A percentile compares a stretch with the other conserved stretches of the same genome.
phyloP scores from a whole-genome alignment of 2,797 vertebrate species.

The Pangasius djambal region DNA sequence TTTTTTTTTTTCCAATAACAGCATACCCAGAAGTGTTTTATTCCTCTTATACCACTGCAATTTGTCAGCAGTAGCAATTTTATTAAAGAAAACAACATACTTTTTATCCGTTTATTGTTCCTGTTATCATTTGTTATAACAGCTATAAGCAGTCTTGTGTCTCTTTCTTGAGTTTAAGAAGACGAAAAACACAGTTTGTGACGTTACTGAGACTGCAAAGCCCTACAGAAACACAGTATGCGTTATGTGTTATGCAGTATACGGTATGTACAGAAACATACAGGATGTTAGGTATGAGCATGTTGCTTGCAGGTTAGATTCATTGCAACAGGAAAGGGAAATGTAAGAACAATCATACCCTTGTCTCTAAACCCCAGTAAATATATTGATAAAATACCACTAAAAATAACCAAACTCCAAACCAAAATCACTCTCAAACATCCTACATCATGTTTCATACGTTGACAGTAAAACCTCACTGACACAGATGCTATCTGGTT shows the following conservation, averaged over 20 bases:
- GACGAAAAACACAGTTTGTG: not conserved
- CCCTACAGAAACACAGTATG: not conserved
- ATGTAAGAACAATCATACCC: constrained; percentile 4
- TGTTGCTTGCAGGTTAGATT: not conserved
- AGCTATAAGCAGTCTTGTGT: not conserved
- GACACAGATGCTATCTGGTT: not conserved
- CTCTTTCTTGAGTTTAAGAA: not conserved
- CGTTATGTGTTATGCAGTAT: not conserved
- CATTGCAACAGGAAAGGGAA: not conserved
- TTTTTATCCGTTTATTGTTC: not conserved
- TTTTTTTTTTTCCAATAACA: not conserved
- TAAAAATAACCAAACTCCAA: not conserved
- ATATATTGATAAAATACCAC: not conserved
- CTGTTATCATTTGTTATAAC: not conserved
- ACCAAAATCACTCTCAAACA: not conserved
- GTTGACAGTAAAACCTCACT: not conserved
- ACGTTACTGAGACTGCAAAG: not conserved
- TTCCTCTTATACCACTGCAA: not conserved
- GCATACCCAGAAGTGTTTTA: not conserved
- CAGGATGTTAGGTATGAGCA: not conserved
- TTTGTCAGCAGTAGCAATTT: not conserved
- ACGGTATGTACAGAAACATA: not conserved
- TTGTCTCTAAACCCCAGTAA: not conserved
- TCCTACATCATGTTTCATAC: not conserved
- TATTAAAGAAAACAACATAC: no score